phyloP scores from a whole-genome alignment of 2,888 invertebrate genomes.

The Hirtodrosophila duncani region DNA sequence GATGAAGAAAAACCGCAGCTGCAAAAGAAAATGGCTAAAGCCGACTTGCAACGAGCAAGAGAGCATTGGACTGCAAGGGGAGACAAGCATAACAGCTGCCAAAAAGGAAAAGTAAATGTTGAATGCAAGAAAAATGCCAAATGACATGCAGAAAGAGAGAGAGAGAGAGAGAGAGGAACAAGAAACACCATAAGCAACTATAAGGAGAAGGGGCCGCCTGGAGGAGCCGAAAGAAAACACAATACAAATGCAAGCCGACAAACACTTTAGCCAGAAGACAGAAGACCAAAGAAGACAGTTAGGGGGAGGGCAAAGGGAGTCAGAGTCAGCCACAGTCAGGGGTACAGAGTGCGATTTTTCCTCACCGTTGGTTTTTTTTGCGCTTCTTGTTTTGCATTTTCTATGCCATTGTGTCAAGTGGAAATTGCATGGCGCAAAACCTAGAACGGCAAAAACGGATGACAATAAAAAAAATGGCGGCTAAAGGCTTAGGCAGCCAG shows the following conservation, averaged over 20 bases:
- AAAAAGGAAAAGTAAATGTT: slow-evolving; percentile 48
- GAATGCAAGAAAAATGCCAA: slow-evolving; percentile 40
- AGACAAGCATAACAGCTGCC: slow-evolving; percentile 47
- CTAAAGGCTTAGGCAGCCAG: slow-evolving; percentile 38
- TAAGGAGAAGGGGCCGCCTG: slow-evolving; percentile 36
- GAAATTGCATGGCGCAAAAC: slow-evolving; percentile 47
- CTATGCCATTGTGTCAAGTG: slow-evolving; percentile 76
- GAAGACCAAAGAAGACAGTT: slow-evolving; percentile 22
- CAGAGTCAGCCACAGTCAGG: neutral
- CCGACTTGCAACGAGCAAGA: slow-evolving; percentile 40
- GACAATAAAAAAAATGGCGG: slow-evolving; percentile 69
- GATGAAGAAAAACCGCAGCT: slow-evolving; percentile 48
- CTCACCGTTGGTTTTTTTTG: slow-evolving; percentile 1
- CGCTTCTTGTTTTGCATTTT: slow-evolving; percentile 68
- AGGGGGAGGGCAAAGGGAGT: neutral
- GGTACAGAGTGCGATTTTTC: slow-evolving; percentile 42
- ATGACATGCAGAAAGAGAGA: slow-evolving; percentile 47
- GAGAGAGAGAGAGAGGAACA: neutral
- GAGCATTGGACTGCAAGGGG: slow-evolving; percentile 3
- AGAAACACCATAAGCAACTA: neutral
- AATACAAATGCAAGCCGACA: slow-evolving; percentile 50
- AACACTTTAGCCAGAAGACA: slow-evolving; percentile 54
- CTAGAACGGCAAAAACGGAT: slow-evolving; percentile 55
- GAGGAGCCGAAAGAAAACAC: slow-evolving; percentile 37
- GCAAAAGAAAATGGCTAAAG: slow-evolving; percentile 36